Evolutionary conservation across 2,888 invertebrate species (phyloP), one percentile per base, ranked within the genome.

Genomic region (Subacronicta megacephala): DNA sequence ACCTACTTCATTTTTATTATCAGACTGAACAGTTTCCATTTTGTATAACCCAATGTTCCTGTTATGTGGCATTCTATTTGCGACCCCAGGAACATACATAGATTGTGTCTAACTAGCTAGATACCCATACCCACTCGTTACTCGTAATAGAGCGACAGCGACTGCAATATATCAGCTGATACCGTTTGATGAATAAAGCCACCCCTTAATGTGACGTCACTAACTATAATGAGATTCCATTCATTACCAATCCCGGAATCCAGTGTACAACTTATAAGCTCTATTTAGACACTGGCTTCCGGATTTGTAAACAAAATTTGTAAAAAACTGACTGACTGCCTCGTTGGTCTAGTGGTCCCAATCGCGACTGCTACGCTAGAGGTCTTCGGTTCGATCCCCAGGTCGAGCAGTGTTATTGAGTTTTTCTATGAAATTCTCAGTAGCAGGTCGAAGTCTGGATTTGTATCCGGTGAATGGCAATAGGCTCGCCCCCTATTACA

Each of bases 91-190:
- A 29, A 37, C 40, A 45, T 61, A 31, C 31, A 3, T 31, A n/a
- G 29, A 44, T 50, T 61, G 6, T 37, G 3, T 13, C 16, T 44
- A 31, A 7, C 16, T 50, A 42, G 12, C 10, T 42, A n/a, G n/a
- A n/a, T n/a, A n/a, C n/a, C n/a, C n/a, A n/a, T n/a, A n/a, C n/a
- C n/a, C n/a, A n/a, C n/a, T n/a, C n/a, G n/a, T n/a, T n/a, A 18
- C 38, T 15, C n/a, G 41, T 47, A 26, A 57, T 51, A 26, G 17
- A 38, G 20, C 38, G 38, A 40, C 37, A 52, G 7, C 10, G 26
- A 16, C 13, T 26, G 44, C 41, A 15, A 37, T 69, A 52, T 31
- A 38, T 62, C 20, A 68, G 13, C 63, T 47, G 69, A 65, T 69
- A 69, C 17, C 41, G 51, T 44, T 16, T 68, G 56, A 56, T 62